Percentiles rank a stretch among this genome's conserved stretches.
phyloP scores from a whole-genome alignment of 2,888 invertebrate species.

The Scrobipalpa atriplicella region DNA sequence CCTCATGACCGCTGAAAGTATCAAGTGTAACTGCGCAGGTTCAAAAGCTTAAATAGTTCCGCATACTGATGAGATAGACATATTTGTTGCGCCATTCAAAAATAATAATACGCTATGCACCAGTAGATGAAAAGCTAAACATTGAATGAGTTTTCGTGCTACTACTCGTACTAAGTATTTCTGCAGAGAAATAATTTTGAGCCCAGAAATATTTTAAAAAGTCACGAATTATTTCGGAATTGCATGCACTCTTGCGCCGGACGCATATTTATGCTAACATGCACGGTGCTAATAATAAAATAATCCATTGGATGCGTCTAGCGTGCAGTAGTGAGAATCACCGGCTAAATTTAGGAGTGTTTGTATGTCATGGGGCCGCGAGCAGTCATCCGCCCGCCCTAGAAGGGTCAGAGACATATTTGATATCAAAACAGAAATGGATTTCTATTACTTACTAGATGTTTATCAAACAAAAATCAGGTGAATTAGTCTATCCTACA shows the following conservation, averaged over 20 bases:
- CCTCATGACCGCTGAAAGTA: constrained; percentile 21
- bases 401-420: constrained; percentile 64
- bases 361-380: constrained; percentile 78
- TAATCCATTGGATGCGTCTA: constrained; percentile 70
- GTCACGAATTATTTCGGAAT: not conserved
- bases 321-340: constrained; percentile 68
- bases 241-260: constrained; percentile 11
- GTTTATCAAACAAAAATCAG: not conserved
- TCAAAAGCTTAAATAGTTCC: constrained; percentile 19
- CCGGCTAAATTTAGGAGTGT: constrained; percentile 75
- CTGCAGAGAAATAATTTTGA: too few relatives aligned
- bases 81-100: not conserved
- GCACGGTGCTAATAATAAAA: constrained; percentile 59
- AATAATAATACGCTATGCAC: not conserved
- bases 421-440: not conserved
- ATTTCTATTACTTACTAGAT: not conserved
- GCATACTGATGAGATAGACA: constrained; percentile 6
- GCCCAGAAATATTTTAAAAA: too few relatives aligned
- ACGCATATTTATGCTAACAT: constrained; percentile 20
- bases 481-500: too few relatives aligned
- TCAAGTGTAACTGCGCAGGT: constrained; percentile 7
- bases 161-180: too few relatives aligned
- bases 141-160: too few relatives aligned
- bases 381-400: constrained; percentile 60
- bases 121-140: not conserved